Evolutionary conservation across 2,888 invertebrate species (phyloP).

Genomic region (Exocentrus adspersus): DNA sequence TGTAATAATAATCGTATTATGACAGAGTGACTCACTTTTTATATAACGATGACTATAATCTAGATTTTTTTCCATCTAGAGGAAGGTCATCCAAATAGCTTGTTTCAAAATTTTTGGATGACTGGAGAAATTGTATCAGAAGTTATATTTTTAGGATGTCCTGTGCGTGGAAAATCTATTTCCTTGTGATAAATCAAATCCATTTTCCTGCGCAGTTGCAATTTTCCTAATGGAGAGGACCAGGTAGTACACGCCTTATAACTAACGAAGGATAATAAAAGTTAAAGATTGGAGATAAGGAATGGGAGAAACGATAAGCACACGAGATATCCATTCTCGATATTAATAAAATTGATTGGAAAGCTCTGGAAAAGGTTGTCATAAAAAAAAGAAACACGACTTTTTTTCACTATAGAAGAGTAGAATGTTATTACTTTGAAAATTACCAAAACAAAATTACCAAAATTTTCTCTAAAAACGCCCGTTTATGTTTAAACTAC

Average conservation of each 20-base stretch:
- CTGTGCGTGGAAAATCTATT: neutral
- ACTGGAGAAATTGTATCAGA: too few species aligned
- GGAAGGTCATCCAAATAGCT: too few species aligned
- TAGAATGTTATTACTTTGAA: too few species aligned
- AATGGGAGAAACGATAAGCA: neutral
- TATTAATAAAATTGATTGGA: constrained; percentile 5
- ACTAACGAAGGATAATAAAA: neutral
- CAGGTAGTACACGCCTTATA: neutral
- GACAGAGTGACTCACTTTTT: constrained; percentile 21
- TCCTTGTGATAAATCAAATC: neutral
- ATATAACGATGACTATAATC: constrained; percentile 1
- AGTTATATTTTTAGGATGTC: neutral
- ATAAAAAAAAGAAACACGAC: neutral
- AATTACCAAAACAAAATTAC: too few species aligned
- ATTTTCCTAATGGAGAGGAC: constrained; percentile 1
- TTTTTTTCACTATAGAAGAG: too few species aligned
- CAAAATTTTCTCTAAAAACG: too few species aligned
- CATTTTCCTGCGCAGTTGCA: neutral
- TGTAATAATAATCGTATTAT: neutral
- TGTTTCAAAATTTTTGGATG: too few species aligned
- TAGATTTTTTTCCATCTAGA: too few species aligned
- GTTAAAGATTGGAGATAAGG: neutral
- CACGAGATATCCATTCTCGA: neutral
- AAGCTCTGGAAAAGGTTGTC: neutral
- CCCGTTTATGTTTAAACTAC: too few species aligned